phyloP scores from a whole-genome alignment of 2,113 vertebrate species.

The Poeciliopsis prolifica region DNA sequence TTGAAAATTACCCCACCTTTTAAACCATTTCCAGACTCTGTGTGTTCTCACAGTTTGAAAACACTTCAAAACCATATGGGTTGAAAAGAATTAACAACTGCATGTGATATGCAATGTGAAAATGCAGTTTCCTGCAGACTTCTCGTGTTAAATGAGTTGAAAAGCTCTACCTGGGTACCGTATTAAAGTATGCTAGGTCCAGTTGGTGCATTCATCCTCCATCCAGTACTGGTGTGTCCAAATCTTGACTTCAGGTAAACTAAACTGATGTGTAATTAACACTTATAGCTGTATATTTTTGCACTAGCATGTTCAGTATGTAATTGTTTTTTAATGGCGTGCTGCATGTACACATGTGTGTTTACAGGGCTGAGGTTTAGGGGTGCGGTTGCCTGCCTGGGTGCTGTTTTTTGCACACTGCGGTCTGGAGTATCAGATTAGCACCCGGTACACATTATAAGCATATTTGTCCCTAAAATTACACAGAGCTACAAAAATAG shows the following conservation, averaged over 20 bases:
- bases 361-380: constrained; percentile 6
- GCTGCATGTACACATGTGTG: constrained; percentile 7
- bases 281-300: constrained; percentile 11
- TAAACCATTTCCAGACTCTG: constrained; percentile 69
- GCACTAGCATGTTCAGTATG: constrained; percentile 5
- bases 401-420: constrained; percentile 24
- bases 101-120: constrained; percentile 56
- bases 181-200: constrained; percentile 45
- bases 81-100: constrained; percentile 58
- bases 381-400: constrained; percentile 4
- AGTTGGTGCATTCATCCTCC: constrained; percentile 19
- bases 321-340: constrained; percentile 22
- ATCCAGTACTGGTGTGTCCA: constrained; percentile 23
- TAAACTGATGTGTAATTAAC: constrained; percentile 31
- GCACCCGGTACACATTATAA: constrained; percentile 51
- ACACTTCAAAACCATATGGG: constrained; percentile 44
- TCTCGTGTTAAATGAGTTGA: constrained; percentile 60
- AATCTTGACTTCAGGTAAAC: constrained; percentile 27
- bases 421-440: constrained; percentile 56
- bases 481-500: constrained; percentile 65
- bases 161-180: constrained; percentile 52
- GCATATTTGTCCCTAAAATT: constrained; percentile 71
- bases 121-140: constrained; percentile 51
- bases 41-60: constrained; percentile 50
- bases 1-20: constrained; percentile 56